Evolutionary conservation across 2,797 vertebrate genomes (phyloP).

Genomic region (Petrocephalus sullivani): DNA sequence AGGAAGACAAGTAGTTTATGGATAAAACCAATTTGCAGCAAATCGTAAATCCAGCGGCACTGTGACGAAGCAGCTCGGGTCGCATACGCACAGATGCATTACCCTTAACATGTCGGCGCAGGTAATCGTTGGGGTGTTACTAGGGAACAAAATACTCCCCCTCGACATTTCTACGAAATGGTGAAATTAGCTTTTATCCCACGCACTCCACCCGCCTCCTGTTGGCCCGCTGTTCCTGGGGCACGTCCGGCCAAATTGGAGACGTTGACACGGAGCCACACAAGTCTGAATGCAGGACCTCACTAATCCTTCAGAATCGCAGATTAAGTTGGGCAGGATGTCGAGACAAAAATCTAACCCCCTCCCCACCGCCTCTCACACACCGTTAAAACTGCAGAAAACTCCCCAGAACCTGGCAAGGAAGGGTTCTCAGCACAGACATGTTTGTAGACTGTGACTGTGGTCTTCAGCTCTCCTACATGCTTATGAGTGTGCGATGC

Average conservation of each 20-base stretch:
- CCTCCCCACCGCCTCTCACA: slow-evolving; percentile 31
- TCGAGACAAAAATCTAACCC: slow-evolving; percentile 38
- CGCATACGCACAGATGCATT: neutral
- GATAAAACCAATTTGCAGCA: neutral
- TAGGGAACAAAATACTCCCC: neutral
- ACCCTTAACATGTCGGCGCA: neutral
- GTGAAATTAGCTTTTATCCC: slow-evolving; percentile 7
- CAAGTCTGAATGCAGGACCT: slow-evolving; percentile 47
- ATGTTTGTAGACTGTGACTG: neutral
- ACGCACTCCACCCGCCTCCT: slow-evolving; percentile 23
- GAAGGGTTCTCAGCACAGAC: neutral
- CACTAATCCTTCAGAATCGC: slow-evolving; percentile 46
- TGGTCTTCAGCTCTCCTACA: neutral
- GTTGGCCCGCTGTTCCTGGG: slow-evolving; percentile 19
- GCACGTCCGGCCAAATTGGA: slow-evolving; percentile 35
- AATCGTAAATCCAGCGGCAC: neutral
- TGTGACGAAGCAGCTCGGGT: neutral
- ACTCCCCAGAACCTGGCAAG: neutral
- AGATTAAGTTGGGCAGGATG: slow-evolving; percentile 48
- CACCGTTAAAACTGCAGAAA: neutral
- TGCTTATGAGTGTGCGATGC: slow-evolving; percentile 23
- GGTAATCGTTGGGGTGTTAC: neutral
- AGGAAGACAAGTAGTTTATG: neutral
- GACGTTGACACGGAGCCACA: slow-evolving; percentile 48
- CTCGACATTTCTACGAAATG: slow-evolving; percentile 26